These are phyloP conservation scores for Caenorhabditis briggsae DNA, from an alignment of 1,140 invertebrate species.

Conservation along the genomic window DNA sequence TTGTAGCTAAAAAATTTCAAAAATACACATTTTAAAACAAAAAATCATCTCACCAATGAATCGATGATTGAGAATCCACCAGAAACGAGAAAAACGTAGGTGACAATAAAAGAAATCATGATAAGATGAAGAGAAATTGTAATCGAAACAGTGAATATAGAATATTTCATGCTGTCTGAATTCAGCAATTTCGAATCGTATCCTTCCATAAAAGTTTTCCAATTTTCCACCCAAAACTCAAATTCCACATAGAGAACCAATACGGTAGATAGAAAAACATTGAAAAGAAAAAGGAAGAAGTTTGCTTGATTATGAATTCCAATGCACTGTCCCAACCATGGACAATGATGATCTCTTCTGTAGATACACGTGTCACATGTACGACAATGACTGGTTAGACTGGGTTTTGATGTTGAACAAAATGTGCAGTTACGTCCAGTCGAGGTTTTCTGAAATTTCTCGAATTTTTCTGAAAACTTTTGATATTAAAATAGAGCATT, in stretches of 20 bases:
- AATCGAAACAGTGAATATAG: not conserved
- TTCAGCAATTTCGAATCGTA: not conserved
- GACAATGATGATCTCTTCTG: constrained; percentile 37
- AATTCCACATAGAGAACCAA: constrained; percentile 10
- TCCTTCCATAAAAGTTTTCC: not conserved
- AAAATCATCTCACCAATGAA: not conserved
- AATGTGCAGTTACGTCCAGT: not conserved
- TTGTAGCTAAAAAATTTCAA: not conserved
- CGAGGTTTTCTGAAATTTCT: not conserved
- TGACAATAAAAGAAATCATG: not conserved
- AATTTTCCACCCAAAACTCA: not conserved
- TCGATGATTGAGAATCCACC: not conserved
- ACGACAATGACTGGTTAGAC: not conserved
- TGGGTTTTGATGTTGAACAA: not conserved
- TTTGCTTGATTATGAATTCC: constrained; percentile 28
- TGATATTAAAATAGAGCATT: not conserved
- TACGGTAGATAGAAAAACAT: not conserved
- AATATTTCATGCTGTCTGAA: not conserved
- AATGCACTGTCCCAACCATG: constrained; percentile 14
- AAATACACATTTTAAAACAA: not conserved
- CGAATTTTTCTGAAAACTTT: not conserved
- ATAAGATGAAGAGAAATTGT: constrained; percentile 1
- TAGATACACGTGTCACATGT: constrained; percentile 19
- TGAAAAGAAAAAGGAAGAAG: constrained; percentile 10
- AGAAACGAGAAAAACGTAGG: not conserved